Evolutionary conservation across 53 echinoderm and acorn worm species (phyloP).

Genomic region (Holothuria scabra): DNA sequence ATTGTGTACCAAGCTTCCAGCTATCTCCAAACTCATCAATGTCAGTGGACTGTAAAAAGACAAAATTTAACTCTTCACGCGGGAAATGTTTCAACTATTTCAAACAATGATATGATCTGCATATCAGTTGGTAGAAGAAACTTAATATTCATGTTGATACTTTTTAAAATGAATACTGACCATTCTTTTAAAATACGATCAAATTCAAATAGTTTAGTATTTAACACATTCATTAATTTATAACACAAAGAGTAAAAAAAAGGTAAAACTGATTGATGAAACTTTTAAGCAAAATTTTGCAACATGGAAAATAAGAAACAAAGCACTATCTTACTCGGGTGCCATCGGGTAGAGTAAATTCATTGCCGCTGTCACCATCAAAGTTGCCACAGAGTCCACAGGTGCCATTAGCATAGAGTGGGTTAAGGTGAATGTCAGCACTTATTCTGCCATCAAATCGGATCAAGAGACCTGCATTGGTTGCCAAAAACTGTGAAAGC

Average conservation of each 20-base stretch:
- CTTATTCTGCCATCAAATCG: constrained; percentile 55
- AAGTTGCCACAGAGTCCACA: constrained; percentile 78
- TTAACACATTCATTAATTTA: too few species aligned
- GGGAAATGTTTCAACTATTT: too few species aligned
- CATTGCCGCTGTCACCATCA: constrained; percentile 60
- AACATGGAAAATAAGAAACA: too few species aligned
- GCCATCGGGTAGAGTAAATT: constrained; percentile 59
- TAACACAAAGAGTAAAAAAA: too few species aligned
- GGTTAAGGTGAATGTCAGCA: constrained; percentile 53
- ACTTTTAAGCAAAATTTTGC: too few species aligned
- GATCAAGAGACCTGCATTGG: constrained; percentile 53
- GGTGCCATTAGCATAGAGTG: constrained; percentile 52
- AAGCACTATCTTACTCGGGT: constrained; percentile 31
- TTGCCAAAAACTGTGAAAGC: constrained; percentile 46
- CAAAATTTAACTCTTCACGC: background rate
- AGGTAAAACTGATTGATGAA: too few species aligned
- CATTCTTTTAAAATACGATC: too few species aligned
- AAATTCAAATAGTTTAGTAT: too few species aligned
- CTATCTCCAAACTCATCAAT: constrained; percentile 71
- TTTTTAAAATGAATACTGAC: too few species aligned
- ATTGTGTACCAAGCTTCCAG: constrained; percentile 58
- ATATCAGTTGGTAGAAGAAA: too few species aligned
- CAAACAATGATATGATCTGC: too few species aligned
- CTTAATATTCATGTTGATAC: too few species aligned
- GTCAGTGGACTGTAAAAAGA: constrained; percentile 41